Base-by-base conservation (phyloP, 2,888 invertebrate genomes). In the Zelleria hepariella region DNA sequence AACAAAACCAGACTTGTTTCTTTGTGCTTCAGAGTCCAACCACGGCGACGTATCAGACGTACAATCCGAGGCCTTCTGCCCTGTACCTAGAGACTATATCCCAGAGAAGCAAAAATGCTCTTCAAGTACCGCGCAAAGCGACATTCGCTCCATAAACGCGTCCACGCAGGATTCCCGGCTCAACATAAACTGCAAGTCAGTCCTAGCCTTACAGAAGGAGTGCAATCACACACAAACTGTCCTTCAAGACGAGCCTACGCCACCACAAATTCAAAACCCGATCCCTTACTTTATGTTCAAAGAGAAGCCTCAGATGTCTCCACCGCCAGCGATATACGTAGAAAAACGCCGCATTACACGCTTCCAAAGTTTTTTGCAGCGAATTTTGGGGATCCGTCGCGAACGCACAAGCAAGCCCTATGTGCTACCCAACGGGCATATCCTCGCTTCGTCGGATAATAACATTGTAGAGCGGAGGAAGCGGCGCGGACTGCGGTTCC, bases 1-100 rank as follows among this genome's bases (percentile, higher is more conserved):
- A n/a, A 80, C 82, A 0, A 85, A 80, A 66, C 76, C 78, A 0
- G 85, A 86, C 60, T 84, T 81, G 0, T 77, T 77, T 59, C 79
- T 82, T 0, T 79, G 80, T 0, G 85, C 84, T 0, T 73, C 71
- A 0, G 84, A 80, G 20, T 51, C 51, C 3, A 21, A 21, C 8
- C 20, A 20, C 23, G 51, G 51, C 10, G 51, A 51, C 20, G 23
- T 51, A 20, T 51, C 51, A 21, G 51, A 51, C 20, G 21, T 21
- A 21, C 10, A 23, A 1, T 51, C 51, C 0, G 51, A 8, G 20
- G 21, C 51, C 2, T 32, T 32, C 51, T 21, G 21, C 51, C 21
- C 51, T 1, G 8, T 51, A 5, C 5, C 51, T 51, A 20, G 21
- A 8, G 51, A 23, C 21, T 20, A 21, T 5, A 51, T 21, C 20